These are phyloP conservation scores for Acanthurus tractus DNA, from an alignment of 2,797 vertebrate genomes.

Conservation along the genomic window DNA sequence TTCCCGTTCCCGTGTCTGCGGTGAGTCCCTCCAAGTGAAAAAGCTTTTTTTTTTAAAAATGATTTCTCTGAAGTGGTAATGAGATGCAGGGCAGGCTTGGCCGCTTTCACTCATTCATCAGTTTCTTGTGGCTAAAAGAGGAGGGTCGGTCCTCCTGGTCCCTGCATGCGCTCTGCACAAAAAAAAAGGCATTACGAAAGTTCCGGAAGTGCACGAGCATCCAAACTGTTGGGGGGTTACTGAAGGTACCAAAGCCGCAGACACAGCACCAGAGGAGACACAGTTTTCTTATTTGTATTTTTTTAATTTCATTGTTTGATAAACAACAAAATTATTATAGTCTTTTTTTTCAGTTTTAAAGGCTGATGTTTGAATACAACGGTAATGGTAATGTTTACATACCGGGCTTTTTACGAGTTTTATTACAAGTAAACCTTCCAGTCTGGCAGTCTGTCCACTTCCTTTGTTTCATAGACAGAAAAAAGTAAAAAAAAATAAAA, in stretches of 20 bases:
- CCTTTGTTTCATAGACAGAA: not conserved
- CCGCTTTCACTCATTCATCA: slow-evolving; percentile 64
- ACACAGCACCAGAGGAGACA: not conserved
- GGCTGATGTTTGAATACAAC: too few relatives aligned
- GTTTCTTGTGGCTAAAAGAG: slow-evolving; percentile 41
- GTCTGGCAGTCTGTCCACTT: not conserved
- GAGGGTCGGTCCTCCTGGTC: slow-evolving; percentile 52
- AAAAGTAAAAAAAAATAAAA: not conserved
- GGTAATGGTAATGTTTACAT: too few relatives aligned
- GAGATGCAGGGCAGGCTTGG: slow-evolving; percentile 43
- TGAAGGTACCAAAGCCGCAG: not conserved
- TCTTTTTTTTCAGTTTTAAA: too few relatives aligned
- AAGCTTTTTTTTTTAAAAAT: slow-evolving; percentile 18
- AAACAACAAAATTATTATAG: too few relatives aligned
- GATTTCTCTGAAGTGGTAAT: slow-evolving; percentile 7
- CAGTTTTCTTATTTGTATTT: too few relatives aligned
- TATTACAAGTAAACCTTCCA: not conserved
- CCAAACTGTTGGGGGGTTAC: slow-evolving; percentile 40
- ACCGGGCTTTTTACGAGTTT: not conserved
- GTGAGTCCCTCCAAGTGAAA: slow-evolving; percentile 42
- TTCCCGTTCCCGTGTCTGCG: slow-evolving; percentile 41
- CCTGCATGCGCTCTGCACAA: slow-evolving; percentile 52
- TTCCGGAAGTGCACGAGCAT: slow-evolving; percentile 77
- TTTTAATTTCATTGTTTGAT: too few relatives aligned
- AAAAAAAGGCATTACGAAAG: slow-evolving; percentile 70